phyloP scores from a whole-genome alignment of 2,888 invertebrate species.

The Lasius fuliginosus region DNA sequence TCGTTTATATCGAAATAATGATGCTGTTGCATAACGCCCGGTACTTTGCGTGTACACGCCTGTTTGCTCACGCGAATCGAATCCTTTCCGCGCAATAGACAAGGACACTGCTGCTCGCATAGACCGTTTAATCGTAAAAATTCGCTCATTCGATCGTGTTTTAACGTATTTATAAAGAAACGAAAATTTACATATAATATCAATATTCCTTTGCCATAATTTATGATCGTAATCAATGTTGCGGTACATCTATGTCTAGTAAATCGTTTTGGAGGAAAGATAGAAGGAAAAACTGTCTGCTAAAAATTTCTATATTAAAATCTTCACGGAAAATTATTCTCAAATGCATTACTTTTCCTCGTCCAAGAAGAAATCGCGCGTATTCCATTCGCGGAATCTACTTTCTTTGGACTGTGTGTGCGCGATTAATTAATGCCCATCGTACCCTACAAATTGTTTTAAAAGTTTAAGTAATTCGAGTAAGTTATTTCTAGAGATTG shows the following conservation, averaged over 20 bases:
- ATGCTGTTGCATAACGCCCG: conserved; percentile 21
- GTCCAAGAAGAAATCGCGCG: background rate
- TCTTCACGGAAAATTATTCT: background rate
- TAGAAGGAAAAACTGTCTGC: too few relatives aligned
- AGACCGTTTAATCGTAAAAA: background rate
- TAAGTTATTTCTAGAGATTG: background rate
- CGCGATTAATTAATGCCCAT: background rate
- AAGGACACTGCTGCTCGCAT: too few relatives aligned
- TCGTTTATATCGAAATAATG: conserved; percentile 45
- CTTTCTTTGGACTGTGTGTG: background rate
- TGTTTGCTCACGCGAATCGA: conserved; percentile 3
- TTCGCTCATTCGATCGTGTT: background rate
- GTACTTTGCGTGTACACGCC: background rate
- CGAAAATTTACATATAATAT: background rate
- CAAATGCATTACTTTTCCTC: background rate
- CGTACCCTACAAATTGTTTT: too few relatives aligned
- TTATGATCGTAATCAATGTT: background rate
- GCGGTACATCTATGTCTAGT: background rate
- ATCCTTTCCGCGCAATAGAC: background rate
- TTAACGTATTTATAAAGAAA: background rate
- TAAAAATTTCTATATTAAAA: background rate
- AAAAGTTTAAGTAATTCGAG: background rate
- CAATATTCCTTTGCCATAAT: background rate
- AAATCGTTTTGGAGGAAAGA: background rate
- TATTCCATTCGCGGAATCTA: background rate